phyloP scores from a whole-genome alignment of 1,140 invertebrate genomes.

The Chironomus striatipennis region DNA sequence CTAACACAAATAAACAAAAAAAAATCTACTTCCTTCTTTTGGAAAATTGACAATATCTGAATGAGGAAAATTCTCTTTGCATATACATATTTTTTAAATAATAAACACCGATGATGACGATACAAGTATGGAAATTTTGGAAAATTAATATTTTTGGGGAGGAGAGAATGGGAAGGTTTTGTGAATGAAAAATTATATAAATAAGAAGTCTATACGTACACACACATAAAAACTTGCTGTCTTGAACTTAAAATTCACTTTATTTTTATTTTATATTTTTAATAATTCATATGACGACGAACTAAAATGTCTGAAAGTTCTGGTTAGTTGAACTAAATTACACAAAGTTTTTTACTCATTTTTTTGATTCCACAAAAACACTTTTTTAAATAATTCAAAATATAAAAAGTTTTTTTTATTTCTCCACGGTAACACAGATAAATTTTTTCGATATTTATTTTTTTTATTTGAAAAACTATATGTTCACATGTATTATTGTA shows the following conservation, averaged over 20 bases:
- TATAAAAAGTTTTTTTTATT: background rate
- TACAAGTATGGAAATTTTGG: background rate
- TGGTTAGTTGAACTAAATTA: too few relatives aligned
- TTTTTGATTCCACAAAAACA: too few relatives aligned
- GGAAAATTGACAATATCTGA: too few relatives aligned
- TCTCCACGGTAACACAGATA: background rate
- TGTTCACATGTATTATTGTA: background rate
- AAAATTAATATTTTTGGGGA: background rate
- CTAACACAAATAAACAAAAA: background rate
- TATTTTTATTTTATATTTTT: too few relatives aligned
- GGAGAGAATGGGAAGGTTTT: background rate
- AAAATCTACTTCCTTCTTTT: background rate
- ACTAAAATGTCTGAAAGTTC: too few relatives aligned
- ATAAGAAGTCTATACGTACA: background rate
- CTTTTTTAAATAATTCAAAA: too few relatives aligned
- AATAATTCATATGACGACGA: too few relatives aligned
- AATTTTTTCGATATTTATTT: too few relatives aligned
- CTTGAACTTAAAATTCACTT: background rate
- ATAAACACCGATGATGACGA: too few relatives aligned
- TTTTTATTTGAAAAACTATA: background rate
- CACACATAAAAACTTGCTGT: background rate
- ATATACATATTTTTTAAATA: too few relatives aligned
- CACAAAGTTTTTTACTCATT: too few relatives aligned
- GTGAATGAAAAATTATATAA: slow-evolving; percentile 9
- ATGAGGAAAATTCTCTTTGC: too few relatives aligned